Evolutionary conservation across 2,888 invertebrate genomes (phyloP).

Genomic region (Baccha elongata): DNA sequence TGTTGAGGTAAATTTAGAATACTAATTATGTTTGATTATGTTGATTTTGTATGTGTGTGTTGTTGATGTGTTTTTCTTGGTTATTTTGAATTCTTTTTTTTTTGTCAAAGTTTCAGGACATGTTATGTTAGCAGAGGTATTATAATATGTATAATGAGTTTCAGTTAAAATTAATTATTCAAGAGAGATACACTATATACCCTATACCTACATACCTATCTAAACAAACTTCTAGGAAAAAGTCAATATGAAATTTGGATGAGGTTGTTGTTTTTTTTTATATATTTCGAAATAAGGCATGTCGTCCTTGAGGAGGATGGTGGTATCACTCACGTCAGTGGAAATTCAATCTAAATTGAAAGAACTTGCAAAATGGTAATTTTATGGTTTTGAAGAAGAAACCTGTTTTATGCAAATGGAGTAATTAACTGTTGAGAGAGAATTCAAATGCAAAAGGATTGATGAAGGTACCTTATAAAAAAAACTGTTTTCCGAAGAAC

Average conservation of each 20-base stretch:
- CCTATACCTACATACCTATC: too few relatives aligned
- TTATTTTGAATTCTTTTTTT: slow-evolving; percentile 12
- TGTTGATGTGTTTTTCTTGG: neutral
- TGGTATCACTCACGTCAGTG: too few relatives aligned
- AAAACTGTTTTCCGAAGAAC: too few relatives aligned
- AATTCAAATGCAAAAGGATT: slow-evolving; percentile 2
- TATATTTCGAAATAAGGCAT: neutral
- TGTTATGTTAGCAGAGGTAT: neutral
- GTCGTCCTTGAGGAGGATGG: neutral
- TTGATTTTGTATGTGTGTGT: slow-evolving; percentile 34
- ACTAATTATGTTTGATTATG: slow-evolving; percentile 68
- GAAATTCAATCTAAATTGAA: neutral
- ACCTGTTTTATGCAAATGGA: neutral
- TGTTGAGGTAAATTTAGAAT: slow-evolving; percentile 71
- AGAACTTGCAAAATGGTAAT: slow-evolving; percentile 17
- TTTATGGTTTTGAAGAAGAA: neutral
- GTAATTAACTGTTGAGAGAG: slow-evolving; percentile 19
- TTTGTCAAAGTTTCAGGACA: neutral
- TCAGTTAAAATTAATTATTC: slow-evolving; percentile 32
- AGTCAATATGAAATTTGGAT: slow-evolving; percentile 1
- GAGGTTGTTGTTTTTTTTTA: neutral
- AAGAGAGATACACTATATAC: neutral
- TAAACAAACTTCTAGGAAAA: neutral
- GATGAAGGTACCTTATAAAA: too few relatives aligned
- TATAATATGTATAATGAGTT: neutral